Conservation (phyloP, 2,888 invertebrate genomes). For the Diogma glabrata region DNA sequence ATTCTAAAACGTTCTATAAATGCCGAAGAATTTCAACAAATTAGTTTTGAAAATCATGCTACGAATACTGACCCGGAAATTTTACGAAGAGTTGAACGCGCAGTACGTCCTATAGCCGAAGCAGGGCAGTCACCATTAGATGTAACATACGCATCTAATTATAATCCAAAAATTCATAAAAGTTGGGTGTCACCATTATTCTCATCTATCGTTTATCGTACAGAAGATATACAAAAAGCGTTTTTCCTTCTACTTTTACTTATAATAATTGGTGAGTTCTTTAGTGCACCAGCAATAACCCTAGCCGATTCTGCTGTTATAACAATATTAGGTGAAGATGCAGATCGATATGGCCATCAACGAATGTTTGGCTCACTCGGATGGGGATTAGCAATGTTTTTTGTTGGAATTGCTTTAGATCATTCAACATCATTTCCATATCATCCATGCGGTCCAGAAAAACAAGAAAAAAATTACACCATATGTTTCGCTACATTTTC, state of each 20-base stretch:
- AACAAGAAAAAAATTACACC: slow-evolving; percentile 93
- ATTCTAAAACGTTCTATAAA: slow-evolving; percentile 39
- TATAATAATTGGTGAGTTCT: slow-evolving; percentile 94
- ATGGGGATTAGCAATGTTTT: slow-evolving; percentile 98
- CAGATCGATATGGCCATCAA: slow-evolving; percentile 87
- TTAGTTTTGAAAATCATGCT: slow-evolving; percentile 11
- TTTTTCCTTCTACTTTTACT: slow-evolving; percentile 88
- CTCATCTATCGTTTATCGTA: slow-evolving; percentile 85
- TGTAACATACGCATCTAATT: slow-evolving; percentile 65
- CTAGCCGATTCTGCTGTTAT: slow-evolving; percentile 88
- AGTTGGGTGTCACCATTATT: slow-evolving; percentile 83
- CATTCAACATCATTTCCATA: slow-evolving; percentile 92
- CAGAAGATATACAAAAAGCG: slow-evolving; percentile 80
- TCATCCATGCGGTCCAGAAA: slow-evolving; percentile 81
- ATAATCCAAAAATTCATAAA: slow-evolving; percentile 52
- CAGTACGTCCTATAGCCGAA: slow-evolving; percentile 27
- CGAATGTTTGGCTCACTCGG: slow-evolving; percentile 97
- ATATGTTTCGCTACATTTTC: slow-evolving; percentile 98
- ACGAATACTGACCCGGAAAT: neutral
- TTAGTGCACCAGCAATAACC: slow-evolving; percentile 91
- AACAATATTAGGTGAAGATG: slow-evolving; percentile 77
- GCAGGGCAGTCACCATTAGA: slow-evolving; percentile 61
- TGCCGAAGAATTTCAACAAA: slow-evolving; percentile 26
- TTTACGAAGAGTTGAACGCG: slow-evolving; percentile 25
- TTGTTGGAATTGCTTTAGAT: slow-evolving; percentile 85